phyloP scores from a whole-genome alignment of 1,140 invertebrate species.

The Hyles euphorbiae region DNA sequence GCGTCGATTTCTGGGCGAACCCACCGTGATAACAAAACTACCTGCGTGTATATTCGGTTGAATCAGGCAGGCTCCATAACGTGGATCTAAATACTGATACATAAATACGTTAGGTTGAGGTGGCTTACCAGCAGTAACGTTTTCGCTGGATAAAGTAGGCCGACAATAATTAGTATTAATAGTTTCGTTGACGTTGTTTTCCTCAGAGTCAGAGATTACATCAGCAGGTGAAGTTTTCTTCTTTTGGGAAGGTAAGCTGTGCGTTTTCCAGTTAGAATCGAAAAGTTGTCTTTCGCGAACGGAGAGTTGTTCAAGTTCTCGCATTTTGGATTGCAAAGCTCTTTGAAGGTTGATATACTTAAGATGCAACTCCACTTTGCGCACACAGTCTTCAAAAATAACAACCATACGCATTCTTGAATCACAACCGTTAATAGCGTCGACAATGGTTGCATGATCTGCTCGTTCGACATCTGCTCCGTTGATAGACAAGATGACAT shows the following conservation, averaged over 20 bases:
- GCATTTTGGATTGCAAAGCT: conserved; percentile 89
- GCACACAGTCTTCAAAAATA: conserved; percentile 95
- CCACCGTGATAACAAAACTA: conserved; percentile 81
- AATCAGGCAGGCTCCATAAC: conserved; percentile 79
- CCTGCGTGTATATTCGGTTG: conserved; percentile 78
- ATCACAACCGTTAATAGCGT: conserved; percentile 93
- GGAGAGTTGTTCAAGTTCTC: conserved; percentile 89
- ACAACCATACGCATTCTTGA: conserved; percentile 95
- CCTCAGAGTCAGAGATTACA: conserved; percentile 59
- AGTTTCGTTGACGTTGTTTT: conserved; percentile 48
- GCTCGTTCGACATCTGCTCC: conserved; percentile 93
- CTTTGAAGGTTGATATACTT: conserved; percentile 92
- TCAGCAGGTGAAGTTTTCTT: conserved; percentile 78
- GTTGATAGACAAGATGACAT: conserved; percentile 96
- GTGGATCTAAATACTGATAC: conserved; percentile 82
- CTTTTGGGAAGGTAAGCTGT: conserved; percentile 88
- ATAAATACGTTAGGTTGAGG: conserved; percentile 77
- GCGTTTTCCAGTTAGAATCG: conserved; percentile 91
- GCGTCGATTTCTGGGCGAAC: conserved; percentile 79
- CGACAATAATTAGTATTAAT: conserved; percentile 75
- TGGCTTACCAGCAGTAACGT: conserved; percentile 78
- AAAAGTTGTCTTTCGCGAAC: conserved; percentile 88
- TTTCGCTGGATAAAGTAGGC: conserved; percentile 82
- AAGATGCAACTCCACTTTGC: conserved; percentile 94
- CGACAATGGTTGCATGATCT: conserved; percentile 93